Conservation (phyloP, 2,113 vertebrate species). For the Nyctereutes procyonoides region DNA sequence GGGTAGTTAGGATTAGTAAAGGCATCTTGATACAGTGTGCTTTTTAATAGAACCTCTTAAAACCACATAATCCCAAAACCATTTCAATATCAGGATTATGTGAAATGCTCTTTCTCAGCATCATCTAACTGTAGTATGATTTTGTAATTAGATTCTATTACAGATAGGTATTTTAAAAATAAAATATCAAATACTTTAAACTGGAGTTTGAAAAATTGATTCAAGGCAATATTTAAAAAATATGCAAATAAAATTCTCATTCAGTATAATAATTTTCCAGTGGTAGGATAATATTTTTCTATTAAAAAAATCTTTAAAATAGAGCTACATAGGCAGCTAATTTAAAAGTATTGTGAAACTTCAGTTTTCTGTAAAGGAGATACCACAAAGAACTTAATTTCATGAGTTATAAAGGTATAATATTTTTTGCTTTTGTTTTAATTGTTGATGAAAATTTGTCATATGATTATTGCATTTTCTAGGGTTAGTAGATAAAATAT, state of each 20-base stretch:
- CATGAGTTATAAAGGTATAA: neutral
- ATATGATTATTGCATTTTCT: neutral
- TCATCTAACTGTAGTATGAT: neutral
- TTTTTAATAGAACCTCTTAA: neutral
- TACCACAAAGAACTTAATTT: constrained; percentile 6
- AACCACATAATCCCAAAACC: neutral
- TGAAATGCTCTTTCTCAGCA: neutral
- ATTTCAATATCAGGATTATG: neutral
- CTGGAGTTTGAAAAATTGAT: constrained; percentile 26
- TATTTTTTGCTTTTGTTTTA: constrained; percentile 36
- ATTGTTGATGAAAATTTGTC: neutral
- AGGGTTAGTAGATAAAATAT: neutral
- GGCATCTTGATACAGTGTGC: neutral
- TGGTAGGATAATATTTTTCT: neutral
- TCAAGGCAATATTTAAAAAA: constrained; percentile 36
- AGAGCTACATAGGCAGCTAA: neutral
- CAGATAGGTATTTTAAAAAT: constrained; percentile 5
- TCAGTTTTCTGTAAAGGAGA: constrained; percentile 3
- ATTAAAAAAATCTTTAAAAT: neutral
- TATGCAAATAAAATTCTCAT: neutral
- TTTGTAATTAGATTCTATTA: constrained; percentile 48
- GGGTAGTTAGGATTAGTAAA: neutral
- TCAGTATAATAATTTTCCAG: neutral
- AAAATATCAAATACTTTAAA: constrained; percentile 44
- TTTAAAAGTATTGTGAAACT: constrained; percentile 5